Evolutionary conservation across 2,888 invertebrate genomes (phyloP).

Genomic region (Acrobasis repandana): DNA sequence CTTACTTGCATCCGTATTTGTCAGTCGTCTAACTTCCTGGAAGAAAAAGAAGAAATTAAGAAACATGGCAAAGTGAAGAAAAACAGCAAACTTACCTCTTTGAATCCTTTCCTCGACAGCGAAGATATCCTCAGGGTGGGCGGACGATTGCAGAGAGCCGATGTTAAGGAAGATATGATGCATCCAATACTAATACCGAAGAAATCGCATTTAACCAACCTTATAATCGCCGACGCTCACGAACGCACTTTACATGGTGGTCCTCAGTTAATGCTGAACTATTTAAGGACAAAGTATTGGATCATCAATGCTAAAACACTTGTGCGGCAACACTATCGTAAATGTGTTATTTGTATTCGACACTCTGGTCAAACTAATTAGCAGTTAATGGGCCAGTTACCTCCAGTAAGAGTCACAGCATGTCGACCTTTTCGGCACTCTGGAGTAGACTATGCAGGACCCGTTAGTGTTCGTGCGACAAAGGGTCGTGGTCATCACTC

Average conservation of each 20-base stretch:
- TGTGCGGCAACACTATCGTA: too few species aligned
- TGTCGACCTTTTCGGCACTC: conserved; percentile 29
- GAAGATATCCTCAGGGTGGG: too few species aligned
- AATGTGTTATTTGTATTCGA: too few species aligned
- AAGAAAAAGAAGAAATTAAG: conserved; percentile 23
- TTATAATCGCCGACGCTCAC: conserved; percentile 20
- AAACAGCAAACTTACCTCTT: conserved; percentile 14
- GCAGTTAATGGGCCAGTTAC: too few species aligned
- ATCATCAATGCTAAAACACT: too few species aligned
- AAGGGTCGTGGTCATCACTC: conserved; percentile 25
- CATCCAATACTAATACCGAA: too few species aligned
- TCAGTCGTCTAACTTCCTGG: conserved; percentile 24
- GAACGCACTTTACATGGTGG: conserved; percentile 36
- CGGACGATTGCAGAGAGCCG: too few species aligned
- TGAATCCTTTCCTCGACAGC: too few species aligned
- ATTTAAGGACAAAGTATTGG: too few species aligned
- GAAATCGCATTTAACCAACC: too few species aligned
- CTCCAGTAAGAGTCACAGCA: conserved; percentile 23
- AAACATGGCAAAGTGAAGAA: background rate
- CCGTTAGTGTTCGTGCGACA: conserved; percentile 20
- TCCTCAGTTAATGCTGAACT: conserved; percentile 27
- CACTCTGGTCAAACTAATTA: too few species aligned
- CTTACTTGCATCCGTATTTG: conserved; percentile 25
- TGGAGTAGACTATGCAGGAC: conserved; percentile 26
- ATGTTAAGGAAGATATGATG: too few species aligned